Conservation (phyloP, 2,113 vertebrate species). For the Xenopus laevis region DNA sequence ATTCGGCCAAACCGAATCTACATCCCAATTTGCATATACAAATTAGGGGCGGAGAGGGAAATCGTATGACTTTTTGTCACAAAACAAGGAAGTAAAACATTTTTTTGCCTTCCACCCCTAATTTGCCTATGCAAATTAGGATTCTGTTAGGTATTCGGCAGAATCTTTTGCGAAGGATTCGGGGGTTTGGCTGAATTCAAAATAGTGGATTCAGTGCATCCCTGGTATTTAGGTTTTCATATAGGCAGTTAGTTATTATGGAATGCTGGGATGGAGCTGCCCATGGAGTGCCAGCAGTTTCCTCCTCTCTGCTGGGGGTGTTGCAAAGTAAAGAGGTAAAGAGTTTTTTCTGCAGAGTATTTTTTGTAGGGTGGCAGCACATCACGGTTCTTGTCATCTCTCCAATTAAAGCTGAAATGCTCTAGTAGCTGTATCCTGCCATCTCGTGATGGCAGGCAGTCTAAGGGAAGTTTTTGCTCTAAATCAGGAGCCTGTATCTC, state of each 20-base stretch:
- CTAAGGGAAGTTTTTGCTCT: constrained; percentile 62
- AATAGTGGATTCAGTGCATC: too few relatives aligned
- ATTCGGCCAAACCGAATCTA: too few relatives aligned
- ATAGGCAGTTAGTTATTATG: constrained; percentile 25
- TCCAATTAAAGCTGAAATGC: constrained; percentile 86
- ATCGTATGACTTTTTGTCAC: too few relatives aligned
- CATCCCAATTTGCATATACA: too few relatives aligned
- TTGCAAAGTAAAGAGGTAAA: constrained; percentile 80
- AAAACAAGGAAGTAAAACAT: too few relatives aligned
- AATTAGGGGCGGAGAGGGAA: too few relatives aligned
- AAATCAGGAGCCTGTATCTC: constrained; percentile 66
- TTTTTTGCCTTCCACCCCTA: too few relatives aligned
- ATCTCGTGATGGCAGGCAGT: constrained; percentile 79
- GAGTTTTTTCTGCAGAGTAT: constrained; percentile 84
- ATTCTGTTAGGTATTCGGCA: too few relatives aligned
- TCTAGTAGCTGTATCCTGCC: constrained; percentile 80
- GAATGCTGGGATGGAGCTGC: constrained; percentile 22
- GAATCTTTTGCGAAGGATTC: too few relatives aligned
- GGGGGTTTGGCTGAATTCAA: too few relatives aligned
- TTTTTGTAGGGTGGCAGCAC: constrained; percentile 68
- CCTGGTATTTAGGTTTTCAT: too few relatives aligned
- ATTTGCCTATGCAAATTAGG: too few relatives aligned
- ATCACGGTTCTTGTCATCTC: constrained; percentile 83
- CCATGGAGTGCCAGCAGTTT: constrained; percentile 62
- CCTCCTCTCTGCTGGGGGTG: constrained; percentile 73